Evolutionary conservation across 2,888 invertebrate species (phyloP).

Genomic region (Folsomia manolachei): DNA sequence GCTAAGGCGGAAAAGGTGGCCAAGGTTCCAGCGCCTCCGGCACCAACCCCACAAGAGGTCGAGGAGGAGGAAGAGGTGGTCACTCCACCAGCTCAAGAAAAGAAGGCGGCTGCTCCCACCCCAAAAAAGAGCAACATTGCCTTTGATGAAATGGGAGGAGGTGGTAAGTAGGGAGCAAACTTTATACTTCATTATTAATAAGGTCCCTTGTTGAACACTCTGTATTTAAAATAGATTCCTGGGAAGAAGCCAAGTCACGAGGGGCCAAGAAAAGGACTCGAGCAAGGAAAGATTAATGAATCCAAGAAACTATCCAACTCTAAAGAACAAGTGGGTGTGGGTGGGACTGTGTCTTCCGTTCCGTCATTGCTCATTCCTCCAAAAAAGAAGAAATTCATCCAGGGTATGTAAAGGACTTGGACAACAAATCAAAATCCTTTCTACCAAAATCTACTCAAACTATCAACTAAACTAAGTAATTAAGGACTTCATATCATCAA

Average conservation of each 20-base stretch:
- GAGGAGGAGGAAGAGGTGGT: constrained; percentile 44
- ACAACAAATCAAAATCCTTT: too few species aligned
- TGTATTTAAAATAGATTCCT: constrained; percentile 62
- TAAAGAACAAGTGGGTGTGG: too few species aligned
- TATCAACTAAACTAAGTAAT: too few species aligned
- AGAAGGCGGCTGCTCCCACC: constrained; percentile 13
- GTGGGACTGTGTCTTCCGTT: too few species aligned
- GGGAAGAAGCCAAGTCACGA: constrained; percentile 70
- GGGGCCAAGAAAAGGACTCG: constrained; percentile 51
- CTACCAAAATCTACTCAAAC: too few species aligned
- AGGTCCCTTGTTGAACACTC: too few species aligned
- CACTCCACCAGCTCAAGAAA: constrained; percentile 40
- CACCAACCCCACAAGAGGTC: not conserved
- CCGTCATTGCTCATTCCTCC: too few species aligned
- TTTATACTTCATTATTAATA: too few species aligned
- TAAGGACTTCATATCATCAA: too few species aligned
- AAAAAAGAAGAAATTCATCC: too few species aligned
- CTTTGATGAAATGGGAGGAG: constrained; percentile 64
- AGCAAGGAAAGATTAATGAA: constrained; percentile 42
- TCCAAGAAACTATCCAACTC: too few species aligned
- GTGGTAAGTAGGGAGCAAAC: constrained; percentile 52
- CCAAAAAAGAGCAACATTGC: constrained; percentile 54
- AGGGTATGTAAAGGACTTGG: too few species aligned
- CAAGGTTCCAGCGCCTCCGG: not conserved
- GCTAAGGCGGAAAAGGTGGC: not conserved